Percentiles rank a stretch among this genome's conserved stretches.
phyloP scores from a whole-genome alignment of 1,140 invertebrate species.

The Drosophila pruinosa region DNA sequence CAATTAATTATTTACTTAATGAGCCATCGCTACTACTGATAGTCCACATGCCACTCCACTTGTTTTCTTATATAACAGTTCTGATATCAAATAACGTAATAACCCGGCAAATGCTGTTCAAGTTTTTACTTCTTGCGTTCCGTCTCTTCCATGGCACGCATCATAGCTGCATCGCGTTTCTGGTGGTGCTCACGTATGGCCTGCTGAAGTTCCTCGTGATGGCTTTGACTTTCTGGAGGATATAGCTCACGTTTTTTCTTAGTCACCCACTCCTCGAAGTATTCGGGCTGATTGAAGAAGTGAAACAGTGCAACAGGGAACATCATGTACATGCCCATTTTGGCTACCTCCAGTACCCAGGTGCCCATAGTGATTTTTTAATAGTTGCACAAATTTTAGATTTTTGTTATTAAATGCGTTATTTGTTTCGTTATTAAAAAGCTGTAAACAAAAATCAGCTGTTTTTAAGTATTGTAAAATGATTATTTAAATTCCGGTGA shows the following conservation, averaged over 20 bases:
- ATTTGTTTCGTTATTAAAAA: not conserved
- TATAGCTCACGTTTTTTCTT: slow-evolving; percentile 87
- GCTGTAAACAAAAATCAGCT: slow-evolving; percentile 65
- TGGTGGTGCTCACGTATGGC: slow-evolving; percentile 85
- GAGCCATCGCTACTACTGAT: slow-evolving; percentile 1
- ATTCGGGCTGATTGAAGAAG: slow-evolving; percentile 92
- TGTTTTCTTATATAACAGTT: slow-evolving; percentile 42
- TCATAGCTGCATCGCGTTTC: slow-evolving; percentile 83
- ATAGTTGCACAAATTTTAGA: not conserved
- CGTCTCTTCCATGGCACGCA: slow-evolving; percentile 82
- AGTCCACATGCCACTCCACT: slow-evolving; percentile 8
- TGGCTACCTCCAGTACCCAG: slow-evolving; percentile 91
- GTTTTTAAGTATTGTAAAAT: slow-evolving; percentile 32
- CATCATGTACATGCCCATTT: slow-evolving; percentile 92
- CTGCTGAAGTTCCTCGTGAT: slow-evolving; percentile 85
- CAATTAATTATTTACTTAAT: slow-evolving; percentile 17
- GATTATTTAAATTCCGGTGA: not conserved
- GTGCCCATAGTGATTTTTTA: slow-evolving; percentile 85
- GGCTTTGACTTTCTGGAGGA: slow-evolving; percentile 86
- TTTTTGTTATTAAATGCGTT: slow-evolving; percentile 10
- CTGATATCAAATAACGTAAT: slow-evolving; percentile 17
- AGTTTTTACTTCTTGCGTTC: slow-evolving; percentile 62
- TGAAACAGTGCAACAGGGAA: slow-evolving; percentile 94
- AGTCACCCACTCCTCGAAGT: slow-evolving; percentile 91
- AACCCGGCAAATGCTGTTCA: not conserved